Conservation (phyloP, 2,113 vertebrate genomes). For the Cardinalis cardinalis region DNA sequence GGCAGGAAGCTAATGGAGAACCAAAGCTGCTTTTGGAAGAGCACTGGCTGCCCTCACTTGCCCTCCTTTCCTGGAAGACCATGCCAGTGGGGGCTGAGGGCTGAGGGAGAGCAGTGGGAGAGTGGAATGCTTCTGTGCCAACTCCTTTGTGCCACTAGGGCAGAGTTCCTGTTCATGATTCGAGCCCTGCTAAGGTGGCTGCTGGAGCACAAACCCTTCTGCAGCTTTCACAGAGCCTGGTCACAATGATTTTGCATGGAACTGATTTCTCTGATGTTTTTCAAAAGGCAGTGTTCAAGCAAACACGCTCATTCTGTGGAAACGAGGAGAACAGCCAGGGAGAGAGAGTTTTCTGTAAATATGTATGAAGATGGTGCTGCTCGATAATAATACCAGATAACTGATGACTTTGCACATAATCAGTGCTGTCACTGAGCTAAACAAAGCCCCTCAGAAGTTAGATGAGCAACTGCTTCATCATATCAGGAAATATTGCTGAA, state of each 20-base stretch:
- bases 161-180: background rate
- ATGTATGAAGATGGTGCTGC: background rate
- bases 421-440: background rate
- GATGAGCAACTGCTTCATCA: background rate
- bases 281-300: background rate
- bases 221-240: background rate
- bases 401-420: background rate
- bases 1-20: background rate
- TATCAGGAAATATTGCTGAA: background rate
- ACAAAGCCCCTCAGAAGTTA: background rate
- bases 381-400: background rate
- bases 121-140: background rate
- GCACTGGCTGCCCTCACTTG: background rate
- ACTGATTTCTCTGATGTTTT: background rate
- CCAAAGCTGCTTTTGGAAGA: conserved; percentile 11
- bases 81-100: background rate
- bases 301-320: background rate
- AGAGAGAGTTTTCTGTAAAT: background rate
- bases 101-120: background rate
- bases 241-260: background rate
- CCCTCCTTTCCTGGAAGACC: background rate
- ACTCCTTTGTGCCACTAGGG: background rate
- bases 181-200: conserved; percentile 1
- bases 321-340: background rate
- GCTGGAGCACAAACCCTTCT: background rate